These are phyloP conservation scores for Pollenia griseotomentosa DNA, from an alignment of 2,888 invertebrate species.

Conservation along the genomic window DNA sequence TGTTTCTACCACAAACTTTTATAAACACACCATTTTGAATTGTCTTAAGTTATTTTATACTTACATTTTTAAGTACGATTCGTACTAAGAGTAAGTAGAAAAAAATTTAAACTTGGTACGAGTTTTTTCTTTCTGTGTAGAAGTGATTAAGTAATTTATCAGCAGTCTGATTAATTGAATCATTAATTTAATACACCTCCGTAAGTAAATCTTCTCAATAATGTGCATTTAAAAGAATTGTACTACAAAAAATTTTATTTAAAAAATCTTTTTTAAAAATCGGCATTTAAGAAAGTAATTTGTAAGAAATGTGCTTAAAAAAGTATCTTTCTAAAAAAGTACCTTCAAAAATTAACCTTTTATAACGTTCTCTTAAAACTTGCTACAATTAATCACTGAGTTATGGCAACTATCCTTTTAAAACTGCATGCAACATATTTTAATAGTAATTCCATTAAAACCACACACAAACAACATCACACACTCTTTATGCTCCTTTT, in stretches of 20 bases:
- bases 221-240: no score
- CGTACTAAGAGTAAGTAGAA: no score
- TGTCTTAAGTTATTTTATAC: no score
- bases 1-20: no score
- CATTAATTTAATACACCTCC: no score
- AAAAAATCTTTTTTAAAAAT: not conserved
- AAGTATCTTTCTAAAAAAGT: not conserved
- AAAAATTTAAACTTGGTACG: no score
- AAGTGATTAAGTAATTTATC: no score
- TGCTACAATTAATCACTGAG: not conserved
- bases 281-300: not conserved
- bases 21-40: no score
- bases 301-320: not conserved
- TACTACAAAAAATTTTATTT: not conserved
- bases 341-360: not conserved
- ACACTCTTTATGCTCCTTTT: not conserved
- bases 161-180: no score
- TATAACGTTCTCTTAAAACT: not conserved
- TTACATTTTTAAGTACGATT: no score
- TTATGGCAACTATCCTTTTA: not conserved
- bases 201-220: no score
- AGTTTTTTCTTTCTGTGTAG: no score
- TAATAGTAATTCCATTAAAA: constrained; percentile 21
- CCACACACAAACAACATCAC: not conserved
- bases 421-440: constrained; percentile 36